Conservation (phyloP, 2,113 vertebrate species). For the Psophia crepitans region DNA sequence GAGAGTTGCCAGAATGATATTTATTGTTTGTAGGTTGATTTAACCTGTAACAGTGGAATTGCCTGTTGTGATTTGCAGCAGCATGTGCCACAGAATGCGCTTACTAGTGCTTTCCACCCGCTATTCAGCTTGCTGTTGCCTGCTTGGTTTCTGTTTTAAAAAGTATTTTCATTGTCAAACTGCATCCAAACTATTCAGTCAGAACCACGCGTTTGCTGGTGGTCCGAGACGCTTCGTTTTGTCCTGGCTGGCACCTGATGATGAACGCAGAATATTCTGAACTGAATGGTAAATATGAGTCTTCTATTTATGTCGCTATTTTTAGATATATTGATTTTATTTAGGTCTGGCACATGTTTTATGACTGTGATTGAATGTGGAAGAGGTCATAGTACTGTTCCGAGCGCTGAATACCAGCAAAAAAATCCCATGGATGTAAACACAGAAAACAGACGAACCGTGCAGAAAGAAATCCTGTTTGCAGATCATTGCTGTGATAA, state of each 20-base stretch:
- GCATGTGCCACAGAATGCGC: background rate
- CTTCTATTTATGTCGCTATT: background rate
- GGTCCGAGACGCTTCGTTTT: constrained; percentile 15
- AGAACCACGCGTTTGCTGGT: background rate
- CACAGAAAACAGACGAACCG: background rate
- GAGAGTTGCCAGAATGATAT: background rate
- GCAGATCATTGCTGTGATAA: background rate
- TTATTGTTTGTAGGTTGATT: constrained; percentile 9
- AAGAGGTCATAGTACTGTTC: background rate
- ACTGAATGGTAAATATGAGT: constrained; percentile 5
- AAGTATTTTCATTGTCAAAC: constrained; percentile 53
- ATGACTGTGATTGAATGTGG: background rate
- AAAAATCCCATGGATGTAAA: background rate
- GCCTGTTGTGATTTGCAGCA: constrained; percentile 25
- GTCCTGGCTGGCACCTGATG: background rate
- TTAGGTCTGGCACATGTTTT: background rate
- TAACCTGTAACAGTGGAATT: background rate
- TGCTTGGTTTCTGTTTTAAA: constrained; percentile 52
- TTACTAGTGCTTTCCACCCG: constrained; percentile 46
- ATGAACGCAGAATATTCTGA: constrained; percentile 47
- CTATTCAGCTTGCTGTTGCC: constrained; percentile 42
- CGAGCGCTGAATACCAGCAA: background rate
- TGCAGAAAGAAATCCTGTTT: background rate
- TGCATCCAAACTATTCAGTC: background rate
- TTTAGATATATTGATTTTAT: constrained; percentile 14